Conservation (phyloP, 2,113 vertebrate genomes). For the Erythrolamprus reginae region DNA sequence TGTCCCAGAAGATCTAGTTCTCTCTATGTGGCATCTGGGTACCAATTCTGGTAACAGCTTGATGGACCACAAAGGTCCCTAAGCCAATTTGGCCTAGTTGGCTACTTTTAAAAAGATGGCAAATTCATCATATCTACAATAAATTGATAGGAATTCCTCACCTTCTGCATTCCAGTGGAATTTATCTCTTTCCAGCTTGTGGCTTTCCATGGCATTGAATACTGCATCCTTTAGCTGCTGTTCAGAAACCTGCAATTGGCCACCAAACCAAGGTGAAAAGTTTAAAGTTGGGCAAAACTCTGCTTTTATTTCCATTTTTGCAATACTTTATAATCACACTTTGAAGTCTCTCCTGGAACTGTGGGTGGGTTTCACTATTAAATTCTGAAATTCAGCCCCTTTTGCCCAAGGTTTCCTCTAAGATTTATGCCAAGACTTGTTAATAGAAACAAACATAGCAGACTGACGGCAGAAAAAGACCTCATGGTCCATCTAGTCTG, state of each 20-base stretch:
- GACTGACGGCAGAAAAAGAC: no score
- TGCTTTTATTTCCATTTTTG: background rate
- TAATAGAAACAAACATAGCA: no score
- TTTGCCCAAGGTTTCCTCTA: background rate
- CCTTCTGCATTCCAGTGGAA: slow-evolving; percentile 83
- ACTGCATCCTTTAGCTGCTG: slow-evolving; percentile 87
- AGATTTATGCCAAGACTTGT: background rate
- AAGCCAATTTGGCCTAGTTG: background rate
- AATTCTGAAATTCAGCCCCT: background rate
- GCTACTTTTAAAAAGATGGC: background rate
- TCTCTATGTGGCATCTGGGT: background rate
- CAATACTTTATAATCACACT: background rate
- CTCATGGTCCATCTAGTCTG: no score
- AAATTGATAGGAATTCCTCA: slow-evolving; percentile 43
- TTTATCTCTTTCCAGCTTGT: slow-evolving; percentile 75
- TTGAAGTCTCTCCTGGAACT: background rate
- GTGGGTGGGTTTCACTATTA: background rate
- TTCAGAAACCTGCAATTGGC: slow-evolving; percentile 80
- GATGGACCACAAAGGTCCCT: background rate
- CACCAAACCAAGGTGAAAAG: background rate
- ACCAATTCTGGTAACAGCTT: background rate
- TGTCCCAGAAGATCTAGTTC: background rate
- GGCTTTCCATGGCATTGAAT: slow-evolving; percentile 77
- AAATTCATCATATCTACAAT: background rate
- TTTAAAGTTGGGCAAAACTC: background rate